Evolutionary conservation across 2,113 vertebrate genomes (phyloP), one percentile per base, ranked within the genome.

Genomic region (Peromyscus californicus): DNA sequence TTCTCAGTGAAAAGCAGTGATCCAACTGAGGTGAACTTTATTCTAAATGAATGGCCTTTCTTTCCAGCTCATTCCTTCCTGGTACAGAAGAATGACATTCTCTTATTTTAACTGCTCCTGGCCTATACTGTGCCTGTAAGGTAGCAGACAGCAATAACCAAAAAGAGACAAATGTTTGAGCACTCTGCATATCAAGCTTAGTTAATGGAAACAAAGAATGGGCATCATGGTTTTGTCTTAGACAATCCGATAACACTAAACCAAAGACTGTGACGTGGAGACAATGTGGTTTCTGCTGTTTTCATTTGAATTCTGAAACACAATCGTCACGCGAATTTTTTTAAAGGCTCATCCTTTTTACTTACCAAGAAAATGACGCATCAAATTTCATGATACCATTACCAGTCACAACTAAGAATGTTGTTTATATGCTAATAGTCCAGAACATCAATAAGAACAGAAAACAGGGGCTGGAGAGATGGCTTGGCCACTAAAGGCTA

Each of bases 1-100:
- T 90, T 91, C 76, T 74, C 82, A 96, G 94, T 72, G 86, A 93
- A 94, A 96, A 97, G 78, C 79, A 95, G 54, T 65, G 79, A 96
- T 93, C 51, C 72, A 92, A 82, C 12, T 89, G 45, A 96, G 88
- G 89, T 86, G 86, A 94, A 78, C 51, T 91, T 80, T n/a, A 76
- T 92, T 93, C 84, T 86, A 83, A 90, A 94, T 13, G 29, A 82
- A 93, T 26, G 93, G 76, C 4, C 57, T 86, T 96, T 94, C 57
- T 87, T 96, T 94, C 69, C 42, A 91, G 92, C 36, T 96, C 84
- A 78, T 51, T 22, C 17, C 31, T 87, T 90, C 63, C 59, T 61
- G n/a, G 45, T 69, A 31, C 21, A 72, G 57, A 76, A 42, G 19
- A 97, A 93, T 33, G 59, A 22, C 54, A 91, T 82, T 91, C 45